Conservation (phyloP, 2,888 invertebrate genomes). For the Scaptomyza caliginosa region DNA sequence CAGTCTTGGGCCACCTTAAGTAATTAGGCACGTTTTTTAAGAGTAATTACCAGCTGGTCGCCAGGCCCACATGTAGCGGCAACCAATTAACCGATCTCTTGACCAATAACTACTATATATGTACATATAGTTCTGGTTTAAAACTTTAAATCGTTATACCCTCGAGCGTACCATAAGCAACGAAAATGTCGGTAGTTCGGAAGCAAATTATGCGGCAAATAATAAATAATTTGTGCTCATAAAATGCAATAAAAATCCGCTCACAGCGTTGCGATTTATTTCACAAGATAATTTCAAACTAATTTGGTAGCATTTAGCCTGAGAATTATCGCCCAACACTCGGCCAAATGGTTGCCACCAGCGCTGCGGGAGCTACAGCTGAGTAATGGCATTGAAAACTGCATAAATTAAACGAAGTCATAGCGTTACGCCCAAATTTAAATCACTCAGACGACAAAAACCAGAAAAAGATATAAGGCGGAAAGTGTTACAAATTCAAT, state of each 20-base stretch:
- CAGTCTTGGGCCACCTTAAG: conserved; percentile 44
- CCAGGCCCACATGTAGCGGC: conserved; percentile 44
- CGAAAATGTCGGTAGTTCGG: conserved; percentile 66
- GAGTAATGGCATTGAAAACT: conserved; percentile 76
- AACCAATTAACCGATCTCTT: conserved; percentile 41
- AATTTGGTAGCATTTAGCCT: conserved; percentile 77
- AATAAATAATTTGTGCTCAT: conserved; percentile 76
- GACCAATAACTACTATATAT: conserved; percentile 3
- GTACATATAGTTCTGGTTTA: not conserved
- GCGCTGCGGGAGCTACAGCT: conserved; percentile 58
- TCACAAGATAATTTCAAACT: conserved; percentile 71
- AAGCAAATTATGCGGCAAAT: conserved; percentile 75
- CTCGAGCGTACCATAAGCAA: conserved; percentile 38
- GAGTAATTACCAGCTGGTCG: conserved; percentile 76
- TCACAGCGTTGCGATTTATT: conserved; percentile 67
- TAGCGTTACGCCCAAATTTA: conserved; percentile 55
- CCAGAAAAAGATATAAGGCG: conserved; percentile 3
- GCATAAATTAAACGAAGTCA: conserved; percentile 63
- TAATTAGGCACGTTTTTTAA: conserved; percentile 75
- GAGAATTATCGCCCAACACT: conserved; percentile 58
- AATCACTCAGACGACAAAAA: conserved; percentile 62
- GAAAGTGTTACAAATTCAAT: conserved; percentile 11
- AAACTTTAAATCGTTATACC: conserved; percentile 21
- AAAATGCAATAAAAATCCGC: conserved; percentile 73
- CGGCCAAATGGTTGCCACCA: conserved; percentile 18